Evolutionary conservation across 2,797 vertebrate genomes (phyloP).

Genomic region (Periophthalmus magnuspinnatus): DNA sequence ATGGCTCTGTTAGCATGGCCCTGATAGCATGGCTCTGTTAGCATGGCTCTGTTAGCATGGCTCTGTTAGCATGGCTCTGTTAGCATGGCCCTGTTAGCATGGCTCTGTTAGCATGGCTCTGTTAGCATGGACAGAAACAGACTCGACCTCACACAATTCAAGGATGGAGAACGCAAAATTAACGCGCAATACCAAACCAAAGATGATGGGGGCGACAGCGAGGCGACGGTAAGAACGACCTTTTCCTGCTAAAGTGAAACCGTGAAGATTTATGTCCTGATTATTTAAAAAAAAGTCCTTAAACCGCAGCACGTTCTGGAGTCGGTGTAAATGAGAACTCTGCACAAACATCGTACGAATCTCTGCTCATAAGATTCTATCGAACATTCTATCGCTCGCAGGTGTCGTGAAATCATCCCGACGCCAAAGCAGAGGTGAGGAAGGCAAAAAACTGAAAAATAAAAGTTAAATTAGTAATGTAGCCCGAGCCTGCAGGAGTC

Average conservation of each 20-base stretch:
- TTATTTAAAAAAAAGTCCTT: neutral
- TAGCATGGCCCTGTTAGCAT: no score
- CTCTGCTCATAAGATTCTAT: conserved; percentile 2
- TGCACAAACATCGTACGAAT: conserved; percentile 3
- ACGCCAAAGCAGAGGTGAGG: conserved; percentile 35
- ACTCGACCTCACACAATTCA: conserved; percentile 17
- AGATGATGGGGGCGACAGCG: neutral
- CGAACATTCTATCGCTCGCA: neutral
- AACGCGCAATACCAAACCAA: conserved; percentile 34
- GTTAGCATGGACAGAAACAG: no score
- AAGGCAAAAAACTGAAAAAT: conserved; percentile 62
- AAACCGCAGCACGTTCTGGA: neutral
- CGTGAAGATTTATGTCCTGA: neutral
- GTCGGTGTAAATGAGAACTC: neutral
- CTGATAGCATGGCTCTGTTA: no score
- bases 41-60: no score
- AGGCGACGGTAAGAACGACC: conserved; percentile 22
- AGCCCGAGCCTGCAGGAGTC: conserved; percentile 47
- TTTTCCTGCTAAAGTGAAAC: conserved; percentile 9
- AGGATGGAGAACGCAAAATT: conserved; percentile 30
- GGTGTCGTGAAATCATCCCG: conserved; percentile 19
- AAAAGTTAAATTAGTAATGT: conserved; percentile 80
- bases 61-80: no score
- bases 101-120: no score
- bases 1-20: no score